Percentiles rank a stretch among this genome's conserved stretches.
phyloP scores from a whole-genome alignment of 2,113 vertebrate species.

The Fregetta grallaria region DNA sequence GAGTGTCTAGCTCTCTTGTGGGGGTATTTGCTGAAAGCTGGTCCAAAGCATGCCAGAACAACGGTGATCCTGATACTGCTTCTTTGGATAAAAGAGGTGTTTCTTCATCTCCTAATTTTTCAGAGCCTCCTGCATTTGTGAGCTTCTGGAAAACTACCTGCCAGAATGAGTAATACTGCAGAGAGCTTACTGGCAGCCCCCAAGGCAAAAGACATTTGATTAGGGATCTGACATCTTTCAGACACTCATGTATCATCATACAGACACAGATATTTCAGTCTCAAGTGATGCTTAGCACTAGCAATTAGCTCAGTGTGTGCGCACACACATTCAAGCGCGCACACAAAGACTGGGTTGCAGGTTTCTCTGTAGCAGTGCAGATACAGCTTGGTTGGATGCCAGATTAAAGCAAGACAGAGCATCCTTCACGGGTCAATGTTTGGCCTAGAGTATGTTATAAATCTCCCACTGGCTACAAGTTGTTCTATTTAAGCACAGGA shows the following conservation, averaged over 20 bases:
- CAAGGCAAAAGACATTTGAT: constrained; percentile 22
- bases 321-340: neutral
- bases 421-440: constrained; percentile 62
- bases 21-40: neutral
- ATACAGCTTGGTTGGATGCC: constrained; percentile 14
- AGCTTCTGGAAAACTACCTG: constrained; percentile 4
- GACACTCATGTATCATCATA: neutral
- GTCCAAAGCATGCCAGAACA: neutral
- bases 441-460: constrained; percentile 47
- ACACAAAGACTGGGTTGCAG: neutral
- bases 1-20: neutral
- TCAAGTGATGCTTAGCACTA: neutral
- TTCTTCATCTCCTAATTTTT: neutral
- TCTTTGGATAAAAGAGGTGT: neutral
- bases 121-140: neutral
- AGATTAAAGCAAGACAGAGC: constrained; percentile 42
- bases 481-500: constrained; percentile 48
- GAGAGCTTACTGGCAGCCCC: neutral
- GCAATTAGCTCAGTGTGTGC: neutral
- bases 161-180: constrained; percentile 7
- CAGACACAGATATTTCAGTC: constrained; percentile 4
- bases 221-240: constrained; percentile 29
- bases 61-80: accelerated
- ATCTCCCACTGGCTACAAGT: constrained; percentile 43
- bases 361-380: constrained; percentile 22